phyloP scores from a whole-genome alignment of 2,888 invertebrate species.

The Mesochorus sp. region DNA sequence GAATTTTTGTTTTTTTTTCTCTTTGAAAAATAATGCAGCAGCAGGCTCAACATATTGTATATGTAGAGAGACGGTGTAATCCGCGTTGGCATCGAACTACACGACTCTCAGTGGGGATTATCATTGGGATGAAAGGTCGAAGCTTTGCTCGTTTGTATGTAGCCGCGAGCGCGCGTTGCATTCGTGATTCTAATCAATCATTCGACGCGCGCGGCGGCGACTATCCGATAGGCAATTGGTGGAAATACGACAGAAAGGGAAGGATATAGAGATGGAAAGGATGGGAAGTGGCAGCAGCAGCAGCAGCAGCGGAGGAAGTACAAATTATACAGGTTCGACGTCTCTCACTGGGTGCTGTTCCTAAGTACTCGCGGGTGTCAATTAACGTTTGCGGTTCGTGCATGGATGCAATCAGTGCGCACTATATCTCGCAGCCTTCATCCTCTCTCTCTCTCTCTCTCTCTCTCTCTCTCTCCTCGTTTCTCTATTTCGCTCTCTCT shows the following conservation, averaged over 20 bases:
- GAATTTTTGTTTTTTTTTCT: too few relatives aligned
- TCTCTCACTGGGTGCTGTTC: conserved; percentile 35
- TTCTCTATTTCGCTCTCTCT: neutral
- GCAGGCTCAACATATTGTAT: too few relatives aligned
- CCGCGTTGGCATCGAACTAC: too few relatives aligned
- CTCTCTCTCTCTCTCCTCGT: conserved; percentile 8
- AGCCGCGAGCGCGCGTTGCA: neutral
- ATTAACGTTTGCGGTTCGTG: conserved; percentile 58
- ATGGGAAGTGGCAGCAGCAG: neutral
- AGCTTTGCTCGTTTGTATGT: neutral
- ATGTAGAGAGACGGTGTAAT: too few relatives aligned
- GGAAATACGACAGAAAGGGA: conserved; percentile 18
- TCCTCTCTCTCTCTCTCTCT: conserved; percentile 19
- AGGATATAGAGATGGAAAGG: neutral
- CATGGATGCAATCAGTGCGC: conserved; percentile 54
- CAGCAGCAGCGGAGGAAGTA: conserved; percentile 32
- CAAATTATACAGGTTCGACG: conserved; percentile 56
- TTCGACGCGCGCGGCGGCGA: conserved; percentile 43
- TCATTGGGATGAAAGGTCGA: too few relatives aligned
- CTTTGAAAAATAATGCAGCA: too few relatives aligned
- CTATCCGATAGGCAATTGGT: conserved; percentile 41
- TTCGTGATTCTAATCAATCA: conserved; percentile 35
- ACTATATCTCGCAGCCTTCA: conserved; percentile 43
- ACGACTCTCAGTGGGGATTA: too few relatives aligned
- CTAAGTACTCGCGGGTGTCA: conserved; percentile 60